These are phyloP conservation scores for Neodiprion virginianus DNA, from an alignment of 1,140 invertebrate species.

Conservation along the genomic window DNA sequence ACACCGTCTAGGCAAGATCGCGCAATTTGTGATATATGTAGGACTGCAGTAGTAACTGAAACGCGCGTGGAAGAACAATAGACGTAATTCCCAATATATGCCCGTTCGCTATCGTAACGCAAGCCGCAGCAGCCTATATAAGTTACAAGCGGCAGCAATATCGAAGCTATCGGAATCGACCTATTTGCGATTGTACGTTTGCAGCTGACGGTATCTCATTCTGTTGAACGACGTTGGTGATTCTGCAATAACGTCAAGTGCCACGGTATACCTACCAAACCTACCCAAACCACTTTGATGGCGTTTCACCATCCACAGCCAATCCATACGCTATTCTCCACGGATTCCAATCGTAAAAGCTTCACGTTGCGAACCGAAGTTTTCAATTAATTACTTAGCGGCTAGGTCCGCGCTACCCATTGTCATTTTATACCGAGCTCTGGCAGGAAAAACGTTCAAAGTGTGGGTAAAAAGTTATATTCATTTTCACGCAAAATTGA, in stretches of 20 bases:
- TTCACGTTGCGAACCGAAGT: no score
- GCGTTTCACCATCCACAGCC: not conserved
- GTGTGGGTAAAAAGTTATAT: no score
- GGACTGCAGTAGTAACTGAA: not conserved
- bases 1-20: not conserved
- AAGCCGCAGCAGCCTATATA: slow-evolving; percentile 9
- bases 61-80: not conserved
- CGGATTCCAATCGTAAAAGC: no score
- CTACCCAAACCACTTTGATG: not conserved
- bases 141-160: slow-evolving; percentile 32
- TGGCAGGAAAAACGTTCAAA: no score
- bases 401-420: no score
- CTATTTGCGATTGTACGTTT: slow-evolving; percentile 25
- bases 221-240: slow-evolving; percentile 24
- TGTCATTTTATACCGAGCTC: no score
- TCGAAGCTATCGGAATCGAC: slow-evolving; percentile 20
- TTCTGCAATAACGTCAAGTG: slow-evolving; percentile 37
- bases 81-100: not conserved
- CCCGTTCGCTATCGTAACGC: not conserved
- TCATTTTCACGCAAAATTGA: no score
- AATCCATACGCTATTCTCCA: not conserved
- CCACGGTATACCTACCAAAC: slow-evolving; percentile 21
- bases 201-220: slow-evolving; percentile 3
- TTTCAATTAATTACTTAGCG: no score
- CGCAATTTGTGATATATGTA: not conserved